Percentiles rank a stretch among this genome's conserved stretches.
phyloP scores from a whole-genome alignment of 2,888 invertebrate species.

The Cephus runcator region DNA sequence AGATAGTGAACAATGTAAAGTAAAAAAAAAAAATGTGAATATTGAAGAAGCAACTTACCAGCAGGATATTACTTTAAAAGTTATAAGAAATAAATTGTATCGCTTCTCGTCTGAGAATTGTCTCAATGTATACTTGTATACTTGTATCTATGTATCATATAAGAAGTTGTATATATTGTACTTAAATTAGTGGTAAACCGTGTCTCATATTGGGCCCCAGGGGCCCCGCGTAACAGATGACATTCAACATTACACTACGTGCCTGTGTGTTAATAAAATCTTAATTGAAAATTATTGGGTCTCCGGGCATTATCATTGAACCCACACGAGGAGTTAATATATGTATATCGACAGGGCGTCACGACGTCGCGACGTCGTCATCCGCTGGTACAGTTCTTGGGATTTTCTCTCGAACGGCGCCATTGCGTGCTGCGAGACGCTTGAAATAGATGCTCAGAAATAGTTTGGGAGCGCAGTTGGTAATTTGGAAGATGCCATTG shows the following conservation, averaged over 20 bases:
- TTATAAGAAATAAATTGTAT: neutral
- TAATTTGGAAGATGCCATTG: neutral
- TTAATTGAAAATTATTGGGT: neutral
- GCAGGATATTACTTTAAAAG: neutral
- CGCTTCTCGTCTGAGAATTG: neutral
- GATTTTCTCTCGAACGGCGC: neutral
- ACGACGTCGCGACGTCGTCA: neutral
- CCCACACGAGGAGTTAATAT: neutral
- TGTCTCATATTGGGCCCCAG: neutral
- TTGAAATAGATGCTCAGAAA: slow-evolving; percentile 35
- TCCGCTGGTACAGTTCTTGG: neutral
- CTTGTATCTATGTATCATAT: slow-evolving; percentile 24
- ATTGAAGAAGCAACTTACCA: neutral
- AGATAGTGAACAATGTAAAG: neutral
- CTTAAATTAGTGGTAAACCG: slow-evolving; percentile 31
- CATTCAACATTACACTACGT: neutral
- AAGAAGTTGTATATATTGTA: slow-evolving; percentile 44
- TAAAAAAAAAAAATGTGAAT: neutral
- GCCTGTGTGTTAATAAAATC: neutral
- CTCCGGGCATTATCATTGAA: neutral
- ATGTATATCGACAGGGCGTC: neutral
- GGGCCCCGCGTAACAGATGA: neutral
- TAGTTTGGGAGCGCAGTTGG: slow-evolving; percentile 14
- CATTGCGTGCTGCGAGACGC: neutral
- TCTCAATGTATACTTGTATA: neutral